Percentiles rank a stretch among this genome's conserved stretches.
Conservation (phyloP, 2,888 invertebrate genomes). For the Leptopilina drosophilae region DNA sequence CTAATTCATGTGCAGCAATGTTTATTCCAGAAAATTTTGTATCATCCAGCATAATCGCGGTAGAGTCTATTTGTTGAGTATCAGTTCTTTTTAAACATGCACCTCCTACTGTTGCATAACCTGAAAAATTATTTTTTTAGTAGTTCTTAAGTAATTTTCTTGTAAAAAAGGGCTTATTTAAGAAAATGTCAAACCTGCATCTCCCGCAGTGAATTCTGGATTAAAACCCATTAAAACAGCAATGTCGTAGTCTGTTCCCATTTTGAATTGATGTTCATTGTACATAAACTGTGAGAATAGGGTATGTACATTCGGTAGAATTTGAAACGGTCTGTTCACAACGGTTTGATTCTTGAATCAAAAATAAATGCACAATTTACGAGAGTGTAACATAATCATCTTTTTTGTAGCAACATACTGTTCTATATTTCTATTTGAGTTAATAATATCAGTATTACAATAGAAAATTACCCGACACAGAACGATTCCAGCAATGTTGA, state of each 20-base stretch:
- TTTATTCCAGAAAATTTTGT: background rate
- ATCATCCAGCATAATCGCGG: background rate
- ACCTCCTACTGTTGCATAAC: too few species aligned
- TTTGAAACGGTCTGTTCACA: background rate
- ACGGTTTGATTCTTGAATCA: background rate
- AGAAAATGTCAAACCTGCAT: background rate
- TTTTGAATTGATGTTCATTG: background rate
- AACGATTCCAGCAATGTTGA: background rate
- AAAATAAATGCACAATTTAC: background rate
- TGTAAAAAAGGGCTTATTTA: too few species aligned
- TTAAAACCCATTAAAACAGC: background rate
- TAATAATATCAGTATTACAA: too few species aligned
- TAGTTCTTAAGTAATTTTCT: too few species aligned
- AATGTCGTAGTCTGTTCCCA: background rate
- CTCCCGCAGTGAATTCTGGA: background rate
- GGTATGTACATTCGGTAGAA: background rate
- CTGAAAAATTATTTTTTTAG: too few species aligned
- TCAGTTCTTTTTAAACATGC: too few species aligned
- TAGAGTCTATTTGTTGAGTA: background rate
- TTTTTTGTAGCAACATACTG: too few species aligned
- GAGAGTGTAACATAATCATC: too few species aligned
- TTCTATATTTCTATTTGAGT: too few species aligned
- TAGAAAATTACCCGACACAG: background rate
- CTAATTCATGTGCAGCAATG: background rate
- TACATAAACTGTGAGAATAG: background rate